Evolutionary conservation across 2,888 invertebrate species (phyloP), one percentile per base, ranked within the genome.

Genomic region (Drosophila testacea): DNA sequence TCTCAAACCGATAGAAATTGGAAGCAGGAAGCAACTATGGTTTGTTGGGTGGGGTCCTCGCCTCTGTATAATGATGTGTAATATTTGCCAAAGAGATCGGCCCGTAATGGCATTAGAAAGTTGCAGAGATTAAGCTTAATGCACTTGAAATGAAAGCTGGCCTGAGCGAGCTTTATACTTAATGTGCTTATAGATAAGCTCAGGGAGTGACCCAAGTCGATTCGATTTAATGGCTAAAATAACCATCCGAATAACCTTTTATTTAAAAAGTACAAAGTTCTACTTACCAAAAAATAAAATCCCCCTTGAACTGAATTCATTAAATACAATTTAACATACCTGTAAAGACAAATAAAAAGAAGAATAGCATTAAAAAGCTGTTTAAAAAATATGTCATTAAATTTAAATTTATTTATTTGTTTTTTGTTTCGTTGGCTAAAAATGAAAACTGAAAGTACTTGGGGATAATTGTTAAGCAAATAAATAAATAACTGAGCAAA

Each of bases 21-120:
- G 65, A 46, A 81, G 56, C 76, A 85, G 86, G 83, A 81, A 81
- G 83, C 74, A 41, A 39, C 55, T 59, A 34, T 60, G 54, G 57
- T 48, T 46, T 42, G 22, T 13, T n/a, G 57, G 57, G 56, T 57
- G 56, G 28, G 56, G 57, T 57, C 57, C 57, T 57, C 51, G 62
- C 79, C 56, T 42, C 59, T 48, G 61, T 59, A 67, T 88, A 88
- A 83, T 85, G 86, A 83, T 88, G 83, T 83, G 86, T 77, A 85
- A 88, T 73, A 75, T 71, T 66, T 69, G 60, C 55, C 38, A 42
- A 77, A 68, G 77, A 72, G 65, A 56, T 46, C 32, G 60, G n/a
- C 39, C 11, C 41, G 22, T 44, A 68, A 57, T 47, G 60, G 88
- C 77, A 85, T 88, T 83, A 85, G 82, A 83, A 83, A 83, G 82